Conservation (phyloP, 1,140 invertebrate species). For the Magallana ariakensis region DNA sequence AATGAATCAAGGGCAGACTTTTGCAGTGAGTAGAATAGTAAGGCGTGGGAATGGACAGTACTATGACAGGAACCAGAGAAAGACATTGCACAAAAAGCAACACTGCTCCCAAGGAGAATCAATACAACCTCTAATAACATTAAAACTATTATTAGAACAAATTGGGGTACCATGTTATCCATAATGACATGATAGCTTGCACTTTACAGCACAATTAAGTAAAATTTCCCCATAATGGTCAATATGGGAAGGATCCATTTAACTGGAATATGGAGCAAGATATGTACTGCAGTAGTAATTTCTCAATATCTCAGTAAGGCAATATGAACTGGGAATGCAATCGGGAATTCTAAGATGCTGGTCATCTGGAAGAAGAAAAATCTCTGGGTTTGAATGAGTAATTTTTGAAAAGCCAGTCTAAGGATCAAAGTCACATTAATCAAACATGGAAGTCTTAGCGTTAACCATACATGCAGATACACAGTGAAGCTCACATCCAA, state of each 20-base stretch:
- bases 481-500: neutral
- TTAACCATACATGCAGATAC: slow-evolving; percentile 3
- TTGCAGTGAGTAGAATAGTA: no score
- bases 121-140: neutral
- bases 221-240: neutral
- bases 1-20: no score
- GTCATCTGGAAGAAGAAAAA: no score
- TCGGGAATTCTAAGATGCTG: no score
- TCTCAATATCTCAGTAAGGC: no score
- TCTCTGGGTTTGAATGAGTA: no score
- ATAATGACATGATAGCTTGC: neutral
- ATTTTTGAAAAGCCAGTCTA: no score
- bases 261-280: no score
- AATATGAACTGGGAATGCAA: no score
- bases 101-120: neutral
- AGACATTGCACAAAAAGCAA: neutral
- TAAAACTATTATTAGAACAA: slow-evolving; percentile 11
- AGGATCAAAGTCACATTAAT: neutral
- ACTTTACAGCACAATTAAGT: slow-evolving; percentile 9
- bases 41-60: no score
- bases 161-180: neutral
- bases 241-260: neutral
- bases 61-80: neutral
- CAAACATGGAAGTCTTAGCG: neutral
- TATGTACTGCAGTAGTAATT: no score